Evolutionary conservation across 2,888 invertebrate genomes (phyloP).

Genomic region (Eugnorisma glareosa): DNA sequence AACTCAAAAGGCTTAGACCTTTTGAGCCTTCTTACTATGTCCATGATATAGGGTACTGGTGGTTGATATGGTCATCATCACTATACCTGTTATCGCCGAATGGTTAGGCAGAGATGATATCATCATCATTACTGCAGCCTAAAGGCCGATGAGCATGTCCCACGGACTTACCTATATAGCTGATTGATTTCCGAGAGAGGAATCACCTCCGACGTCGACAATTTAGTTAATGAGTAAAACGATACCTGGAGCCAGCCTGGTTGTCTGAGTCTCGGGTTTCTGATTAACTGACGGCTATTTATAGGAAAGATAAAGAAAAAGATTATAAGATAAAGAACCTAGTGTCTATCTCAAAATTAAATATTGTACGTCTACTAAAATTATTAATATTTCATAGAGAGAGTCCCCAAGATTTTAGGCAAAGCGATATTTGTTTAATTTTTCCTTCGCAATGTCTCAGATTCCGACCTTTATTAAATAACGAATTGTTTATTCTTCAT

Average conservation of each 20-base stretch:
- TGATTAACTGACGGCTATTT: not conserved
- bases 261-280: not conserved
- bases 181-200: not conserved
- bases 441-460: conserved; percentile 3
- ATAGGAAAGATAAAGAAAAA: not conserved
- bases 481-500: conserved; percentile 38
- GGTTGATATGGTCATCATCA: not conserved
- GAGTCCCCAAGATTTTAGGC: not conserved
- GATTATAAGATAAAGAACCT: not conserved
- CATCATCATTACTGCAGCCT: not conserved
- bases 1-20: no score
- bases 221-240: not conserved
- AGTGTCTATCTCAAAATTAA: not conserved
- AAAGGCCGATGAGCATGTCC: not conserved
- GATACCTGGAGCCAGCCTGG: not conserved
- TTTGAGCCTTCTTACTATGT: no score
- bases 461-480: conserved; percentile 44
- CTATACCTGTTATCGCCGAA: not conserved
- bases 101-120: not conserved
- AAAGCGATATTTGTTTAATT: conserved; percentile 15
- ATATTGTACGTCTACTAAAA: conserved; percentile 14
- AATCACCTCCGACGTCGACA: not conserved
- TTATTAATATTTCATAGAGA: conserved; percentile 12
- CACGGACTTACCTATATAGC: not conserved
- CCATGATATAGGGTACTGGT: no score